phyloP scores from a whole-genome alignment of 2,888 invertebrate genomes.

The Camponotus fellah region DNA sequence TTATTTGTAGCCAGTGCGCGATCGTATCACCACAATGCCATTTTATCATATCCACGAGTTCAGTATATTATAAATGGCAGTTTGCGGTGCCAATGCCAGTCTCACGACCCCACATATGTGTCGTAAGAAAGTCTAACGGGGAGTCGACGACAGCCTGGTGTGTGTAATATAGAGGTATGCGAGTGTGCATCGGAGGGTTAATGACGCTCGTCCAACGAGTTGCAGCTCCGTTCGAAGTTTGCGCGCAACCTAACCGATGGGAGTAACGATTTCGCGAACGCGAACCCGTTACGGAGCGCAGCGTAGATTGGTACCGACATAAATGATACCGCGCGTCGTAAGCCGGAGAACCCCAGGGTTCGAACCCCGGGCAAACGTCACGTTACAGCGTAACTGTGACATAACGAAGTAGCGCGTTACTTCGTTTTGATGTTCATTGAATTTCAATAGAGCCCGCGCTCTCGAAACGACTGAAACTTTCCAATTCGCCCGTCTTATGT shows the following conservation, averaged over 20 bases:
- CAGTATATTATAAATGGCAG: slow-evolving; percentile 26
- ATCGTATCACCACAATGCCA: slow-evolving; percentile 22
- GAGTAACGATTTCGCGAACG: slow-evolving; percentile 40
- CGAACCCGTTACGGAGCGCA: slow-evolving; percentile 20
- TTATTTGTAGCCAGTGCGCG: slow-evolving; percentile 6
- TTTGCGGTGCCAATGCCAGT: slow-evolving; percentile 12
- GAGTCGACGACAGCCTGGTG: neutral
- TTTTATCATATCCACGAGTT: slow-evolving; percentile 28
- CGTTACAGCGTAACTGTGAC: slow-evolving; percentile 16
- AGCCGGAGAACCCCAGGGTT: neutral
- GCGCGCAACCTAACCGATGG: slow-evolving; percentile 36
- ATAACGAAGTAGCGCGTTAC: slow-evolving; percentile 34
- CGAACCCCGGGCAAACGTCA: neutral
- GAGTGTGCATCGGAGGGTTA: slow-evolving; percentile 22
- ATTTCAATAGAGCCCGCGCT: slow-evolving; percentile 27
- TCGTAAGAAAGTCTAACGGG: slow-evolving; percentile 16
- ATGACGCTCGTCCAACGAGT: slow-evolving; percentile 17
- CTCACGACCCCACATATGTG: neutral
- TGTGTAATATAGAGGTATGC: slow-evolving; percentile 14
- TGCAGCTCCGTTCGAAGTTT: slow-evolving; percentile 32
- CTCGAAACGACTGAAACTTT: slow-evolving; percentile 23
- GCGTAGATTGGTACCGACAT: neutral
- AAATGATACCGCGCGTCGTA: slow-evolving; percentile 18
- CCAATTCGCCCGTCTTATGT: neutral
- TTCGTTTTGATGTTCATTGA: slow-evolving; percentile 49